These are phyloP conservation scores for Macrosteles quadrilineatus DNA, from an alignment of 1,140 invertebrate genomes.

Conservation along the genomic window DNA sequence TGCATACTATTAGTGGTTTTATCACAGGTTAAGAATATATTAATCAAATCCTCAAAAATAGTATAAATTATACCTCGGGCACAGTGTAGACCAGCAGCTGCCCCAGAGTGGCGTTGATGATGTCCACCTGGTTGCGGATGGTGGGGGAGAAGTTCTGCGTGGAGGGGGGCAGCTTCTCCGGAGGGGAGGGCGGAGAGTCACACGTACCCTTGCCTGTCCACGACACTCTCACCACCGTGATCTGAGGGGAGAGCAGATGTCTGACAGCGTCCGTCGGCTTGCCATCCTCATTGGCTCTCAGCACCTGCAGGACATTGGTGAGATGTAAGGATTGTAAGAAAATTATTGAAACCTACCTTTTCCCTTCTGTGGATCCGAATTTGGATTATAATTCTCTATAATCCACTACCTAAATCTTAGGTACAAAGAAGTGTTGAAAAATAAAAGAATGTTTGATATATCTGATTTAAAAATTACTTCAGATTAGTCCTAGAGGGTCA, in stretches of 20 bases:
- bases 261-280: conserved; percentile 5
- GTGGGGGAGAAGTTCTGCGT: conserved; percentile 70
- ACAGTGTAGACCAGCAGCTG: conserved; percentile 78
- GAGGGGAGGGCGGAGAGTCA: conserved; percentile 46
- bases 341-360: too few species aligned
- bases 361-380: too few species aligned
- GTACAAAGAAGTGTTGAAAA: too few species aligned
- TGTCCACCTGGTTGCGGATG: conserved; percentile 81
- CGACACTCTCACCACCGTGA: conserved; percentile 61
- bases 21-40: too few species aligned
- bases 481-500: too few species aligned
- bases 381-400: too few species aligned
- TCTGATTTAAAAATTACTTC: too few species aligned
- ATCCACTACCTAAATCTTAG: too few species aligned
- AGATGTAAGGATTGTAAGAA: not conserved
- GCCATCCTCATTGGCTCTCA: conserved; percentile 27
- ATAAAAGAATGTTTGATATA: too few species aligned
- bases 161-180: conserved; percentile 51
- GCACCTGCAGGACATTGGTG: conserved; percentile 6
- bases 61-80: conserved; percentile 71
- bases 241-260: conserved; percentile 2
- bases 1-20: too few species aligned
- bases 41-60: too few species aligned
- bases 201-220: conserved; percentile 65
- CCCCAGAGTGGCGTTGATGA: conserved; percentile 75